Conservation (phyloP, 2,113 vertebrate genomes). For the Mellivora capensis region DNA sequence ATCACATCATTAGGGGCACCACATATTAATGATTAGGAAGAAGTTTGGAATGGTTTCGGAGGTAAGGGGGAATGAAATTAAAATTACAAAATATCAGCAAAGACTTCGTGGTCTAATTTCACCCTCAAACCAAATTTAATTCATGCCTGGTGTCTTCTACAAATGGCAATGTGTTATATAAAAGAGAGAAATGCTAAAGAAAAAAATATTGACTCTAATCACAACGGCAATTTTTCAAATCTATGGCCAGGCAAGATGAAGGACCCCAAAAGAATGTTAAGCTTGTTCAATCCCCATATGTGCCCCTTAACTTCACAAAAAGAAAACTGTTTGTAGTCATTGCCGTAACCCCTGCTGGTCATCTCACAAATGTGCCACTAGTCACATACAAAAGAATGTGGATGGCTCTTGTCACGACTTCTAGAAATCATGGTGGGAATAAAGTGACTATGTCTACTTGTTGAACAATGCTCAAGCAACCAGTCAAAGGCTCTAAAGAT, state of each 20-base stretch:
- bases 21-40: not conserved
- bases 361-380: conserved; percentile 61
- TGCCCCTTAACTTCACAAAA: conserved; percentile 56
- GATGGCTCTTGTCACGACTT: conserved; percentile 62
- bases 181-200: not conserved
- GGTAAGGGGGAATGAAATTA: not conserved
- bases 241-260: not conserved
- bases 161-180: not conserved
- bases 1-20: not conserved
- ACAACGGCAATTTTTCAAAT: conserved; percentile 57
- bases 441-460: conserved; percentile 22
- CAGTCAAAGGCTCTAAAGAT: conserved; percentile 44
- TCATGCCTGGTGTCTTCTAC: not conserved
- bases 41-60: not conserved
- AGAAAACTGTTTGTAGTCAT: conserved; percentile 41
- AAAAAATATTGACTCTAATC: not conserved
- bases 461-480: conserved; percentile 43
- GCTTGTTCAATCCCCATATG: conserved; percentile 23
- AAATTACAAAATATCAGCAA: not conserved
- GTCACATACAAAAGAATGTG: conserved; percentile 43
- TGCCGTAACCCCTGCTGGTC: conserved; percentile 3
- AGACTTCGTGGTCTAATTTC: not conserved
- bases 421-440: conserved; percentile 62
- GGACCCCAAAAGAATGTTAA: not conserved
- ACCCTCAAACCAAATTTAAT: not conserved